Percentiles rank a stretch among this genome's conserved stretches.
phyloP scores from a whole-genome alignment of 2,888 invertebrate genomes.

The Heliconius erato region DNA sequence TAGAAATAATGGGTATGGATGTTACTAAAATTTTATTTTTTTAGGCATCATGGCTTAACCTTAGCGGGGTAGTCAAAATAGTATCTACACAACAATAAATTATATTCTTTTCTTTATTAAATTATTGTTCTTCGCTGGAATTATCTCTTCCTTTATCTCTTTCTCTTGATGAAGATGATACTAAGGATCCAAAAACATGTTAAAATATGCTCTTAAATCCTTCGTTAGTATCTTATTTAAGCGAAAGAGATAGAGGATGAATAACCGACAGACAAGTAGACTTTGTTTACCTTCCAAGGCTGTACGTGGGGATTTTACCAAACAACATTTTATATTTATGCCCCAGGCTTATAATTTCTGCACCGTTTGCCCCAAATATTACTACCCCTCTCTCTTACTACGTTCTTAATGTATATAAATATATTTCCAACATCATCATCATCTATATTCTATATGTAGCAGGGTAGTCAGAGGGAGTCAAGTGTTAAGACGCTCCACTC shows the following conservation, averaged over 20 bases:
- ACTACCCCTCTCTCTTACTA: conserved; percentile 65
- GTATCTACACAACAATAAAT: too few relatives aligned
- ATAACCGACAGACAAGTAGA: neutral
- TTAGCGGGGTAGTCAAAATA: neutral
- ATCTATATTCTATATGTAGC: too few relatives aligned
- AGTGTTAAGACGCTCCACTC: too few relatives aligned
- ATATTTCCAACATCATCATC: too few relatives aligned
- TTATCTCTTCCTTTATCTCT: too few relatives aligned
- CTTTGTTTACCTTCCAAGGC: neutral
- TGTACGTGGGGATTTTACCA: neutral
- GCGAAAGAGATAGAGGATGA: neutral
- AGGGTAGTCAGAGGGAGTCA: too few relatives aligned
- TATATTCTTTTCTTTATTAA: too few relatives aligned
- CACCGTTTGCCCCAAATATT: conserved; percentile 76
- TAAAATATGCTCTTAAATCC: too few relatives aligned
- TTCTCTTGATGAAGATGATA: too few relatives aligned
- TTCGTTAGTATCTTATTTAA: neutral
- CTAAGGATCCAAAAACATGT: too few relatives aligned
- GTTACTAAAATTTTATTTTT: neutral
- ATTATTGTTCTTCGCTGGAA: too few relatives aligned
- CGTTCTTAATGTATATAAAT: conserved; percentile 72
- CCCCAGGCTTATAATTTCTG: conserved; percentile 81
- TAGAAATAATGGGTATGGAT: neutral
- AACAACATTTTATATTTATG: conserved; percentile 63
- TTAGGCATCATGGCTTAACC: neutral